phyloP scores from a whole-genome alignment of 2,888 invertebrate genomes.

The Peribatodes rhomboidaria region DNA sequence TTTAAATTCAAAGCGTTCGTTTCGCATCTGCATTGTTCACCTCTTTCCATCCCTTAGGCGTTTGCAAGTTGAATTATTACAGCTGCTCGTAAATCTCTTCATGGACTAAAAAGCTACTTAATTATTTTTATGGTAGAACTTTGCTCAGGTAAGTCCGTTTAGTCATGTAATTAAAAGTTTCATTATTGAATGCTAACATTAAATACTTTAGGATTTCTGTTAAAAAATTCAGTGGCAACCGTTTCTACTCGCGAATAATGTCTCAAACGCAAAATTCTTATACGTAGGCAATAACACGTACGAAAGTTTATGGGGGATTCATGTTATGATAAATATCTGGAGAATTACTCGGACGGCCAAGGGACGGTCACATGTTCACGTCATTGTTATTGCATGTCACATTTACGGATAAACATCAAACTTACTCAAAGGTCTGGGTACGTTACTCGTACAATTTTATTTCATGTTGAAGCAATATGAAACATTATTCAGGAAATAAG shows the following conservation, averaged over 20 bases:
- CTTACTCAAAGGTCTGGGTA: neutral
- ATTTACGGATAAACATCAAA: slow-evolving; percentile 6
- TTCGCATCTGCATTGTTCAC: neutral
- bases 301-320: neutral
- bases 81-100: no score
- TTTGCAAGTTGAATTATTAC: neutral
- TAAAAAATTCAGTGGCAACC: no score
- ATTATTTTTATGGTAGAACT: no score
- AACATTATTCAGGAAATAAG: neutral
- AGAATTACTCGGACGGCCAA: neutral
- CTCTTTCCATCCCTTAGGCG: neutral
- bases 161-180: no score
- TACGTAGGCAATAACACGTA: neutral
- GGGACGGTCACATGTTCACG: neutral
- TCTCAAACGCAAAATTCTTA: neutral
- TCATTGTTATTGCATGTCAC: neutral
- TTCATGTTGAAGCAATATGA: neutral
- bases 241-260: neutral
- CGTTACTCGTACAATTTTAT: neutral
- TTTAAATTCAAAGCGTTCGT: neutral
- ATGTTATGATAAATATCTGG: slow-evolving; percentile 1
- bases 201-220: neutral
- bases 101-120: no score
- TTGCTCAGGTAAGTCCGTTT: no score
- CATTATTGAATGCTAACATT: neutral